Percentiles rank a stretch among this genome's conserved stretches.
Evolutionary conservation across 1,140 invertebrate genomes (phyloP).

Genomic region (Glossosoma conforme): DNA sequence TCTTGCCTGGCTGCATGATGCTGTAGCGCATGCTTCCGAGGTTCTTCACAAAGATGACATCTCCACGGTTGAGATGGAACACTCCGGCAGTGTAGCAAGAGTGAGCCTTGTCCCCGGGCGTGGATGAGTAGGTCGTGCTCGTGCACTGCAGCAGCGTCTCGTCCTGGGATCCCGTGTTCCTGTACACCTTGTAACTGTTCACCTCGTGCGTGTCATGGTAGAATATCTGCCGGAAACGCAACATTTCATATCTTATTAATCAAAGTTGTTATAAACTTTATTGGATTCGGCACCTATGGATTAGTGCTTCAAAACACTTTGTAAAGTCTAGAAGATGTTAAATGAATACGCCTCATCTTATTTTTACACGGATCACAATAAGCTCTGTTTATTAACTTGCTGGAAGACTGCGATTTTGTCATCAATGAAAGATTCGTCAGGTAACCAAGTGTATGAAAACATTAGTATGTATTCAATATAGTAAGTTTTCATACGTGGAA

Average conservation of each 20-base stretch:
- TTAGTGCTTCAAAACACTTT: too few relatives aligned
- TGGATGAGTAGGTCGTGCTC: slow-evolving; percentile 43
- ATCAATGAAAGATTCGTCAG: too few relatives aligned
- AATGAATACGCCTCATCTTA: too few relatives aligned
- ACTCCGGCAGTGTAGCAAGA: slow-evolving; percentile 71
- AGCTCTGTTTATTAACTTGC: too few relatives aligned
- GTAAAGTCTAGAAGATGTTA: too few relatives aligned
- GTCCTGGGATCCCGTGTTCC: slow-evolving; percentile 43
- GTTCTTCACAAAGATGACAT: slow-evolving; percentile 62
- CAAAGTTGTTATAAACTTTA: background rate
- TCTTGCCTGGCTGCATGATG: slow-evolving; percentile 67
- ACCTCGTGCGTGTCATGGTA: slow-evolving; percentile 61
- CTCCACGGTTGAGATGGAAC: slow-evolving; percentile 56
- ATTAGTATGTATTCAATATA: too few relatives aligned
- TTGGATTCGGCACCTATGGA: too few relatives aligned
- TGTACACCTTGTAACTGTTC: slow-evolving; percentile 58
- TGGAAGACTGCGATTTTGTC: too few relatives aligned
- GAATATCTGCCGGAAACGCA: slow-evolving; percentile 51
- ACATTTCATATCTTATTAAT: background rate
- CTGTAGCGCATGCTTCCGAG: slow-evolving; percentile 62
- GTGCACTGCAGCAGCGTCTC: slow-evolving; percentile 56
- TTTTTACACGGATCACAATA: too few relatives aligned
- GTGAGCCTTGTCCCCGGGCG: slow-evolving; percentile 48
- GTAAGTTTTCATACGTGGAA: too few relatives aligned
- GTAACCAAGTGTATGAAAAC: too few relatives aligned